These are phyloP conservation scores for Cryptosula pallasiana DNA, from an alignment of 2,888 invertebrate genomes.

Conservation along the genomic window DNA sequence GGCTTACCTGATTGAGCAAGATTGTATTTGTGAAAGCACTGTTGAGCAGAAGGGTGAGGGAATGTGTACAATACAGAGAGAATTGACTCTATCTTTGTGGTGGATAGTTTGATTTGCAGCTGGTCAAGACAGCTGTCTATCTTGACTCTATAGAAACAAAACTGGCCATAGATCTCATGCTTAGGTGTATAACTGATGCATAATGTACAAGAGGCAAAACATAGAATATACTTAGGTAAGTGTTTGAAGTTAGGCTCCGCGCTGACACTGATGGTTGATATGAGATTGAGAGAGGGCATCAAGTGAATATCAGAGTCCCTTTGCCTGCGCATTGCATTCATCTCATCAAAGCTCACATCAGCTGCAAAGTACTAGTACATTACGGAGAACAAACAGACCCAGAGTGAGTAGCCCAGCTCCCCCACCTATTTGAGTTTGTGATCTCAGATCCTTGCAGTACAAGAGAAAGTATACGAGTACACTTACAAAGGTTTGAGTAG, in stretches of 20 bases:
- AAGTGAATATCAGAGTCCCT: conserved; percentile 69
- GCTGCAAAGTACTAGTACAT: too few species aligned
- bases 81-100: background rate
- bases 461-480: too few species aligned
- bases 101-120: background rate
- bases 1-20: too few species aligned
- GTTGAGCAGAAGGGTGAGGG: background rate
- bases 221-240: conserved; percentile 63
- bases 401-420: too few species aligned
- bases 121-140: background rate
- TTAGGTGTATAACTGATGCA: too few species aligned
- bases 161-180: too few species aligned
- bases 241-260: conserved; percentile 67
- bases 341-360: too few species aligned
- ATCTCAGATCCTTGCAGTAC: too few species aligned
- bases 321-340: background rate
- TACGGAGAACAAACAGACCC: too few species aligned
- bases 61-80: background rate
- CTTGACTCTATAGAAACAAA: background rate
- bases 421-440: too few species aligned
- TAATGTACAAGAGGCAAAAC: too few species aligned
- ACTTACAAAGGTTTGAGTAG: too few species aligned
- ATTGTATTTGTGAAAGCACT: background rate
- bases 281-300: conserved; percentile 64
- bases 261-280: conserved; percentile 68